Base-by-base conservation (phyloP, 2,888 invertebrate genomes). In the Tinea pellionella region DNA sequence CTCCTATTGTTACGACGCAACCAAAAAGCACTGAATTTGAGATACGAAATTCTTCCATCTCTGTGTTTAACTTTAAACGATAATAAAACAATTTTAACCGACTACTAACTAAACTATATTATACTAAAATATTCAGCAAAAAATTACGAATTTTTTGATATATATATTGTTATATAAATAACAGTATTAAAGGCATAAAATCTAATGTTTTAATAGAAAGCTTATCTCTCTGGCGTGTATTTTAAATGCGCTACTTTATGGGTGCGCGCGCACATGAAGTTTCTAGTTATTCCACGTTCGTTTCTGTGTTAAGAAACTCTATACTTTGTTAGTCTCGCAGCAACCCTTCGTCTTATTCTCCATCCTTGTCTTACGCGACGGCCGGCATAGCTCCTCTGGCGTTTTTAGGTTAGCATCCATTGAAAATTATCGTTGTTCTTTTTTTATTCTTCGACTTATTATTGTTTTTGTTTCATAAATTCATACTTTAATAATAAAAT, bases 301-400 rank as follows among this genome's bases (percentile, higher is more conserved):
- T 67, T 65, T 66, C 64, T 65, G 70, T 61, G 65, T 63, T 64
- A 65, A 68, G 74, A 75, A 85, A 83, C 74, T 70, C 74, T 66
- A 66, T 83, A 75, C 87, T 84, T 83, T 74, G 63, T 71, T 69
- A 74, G 87, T 87, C 88, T 87, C 87, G 67, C 78, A 86, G 85
- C 88, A 88, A 88, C 88, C 88, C 88, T 88, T 88, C 88, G 88
- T 88, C 88, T 88, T 88, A 84, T 87, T 85, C 84, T 80, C 86
- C 75, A 73, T 88, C 88, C 86, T 80, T 84, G 84, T 88, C 88
- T 87, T 87, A 72, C 86, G 75, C 87, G 84, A 82, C 83, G 78
- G 78, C 80, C 77, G 83, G 76, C 81, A 79, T 79, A 74, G 68
- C 85, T 85, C 74, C 81, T 86, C 87, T 87, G 78, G 69, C 64